Evolutionary conservation across 2,888 invertebrate species (phyloP).

Genomic region (Malthinus flaveolus): DNA sequence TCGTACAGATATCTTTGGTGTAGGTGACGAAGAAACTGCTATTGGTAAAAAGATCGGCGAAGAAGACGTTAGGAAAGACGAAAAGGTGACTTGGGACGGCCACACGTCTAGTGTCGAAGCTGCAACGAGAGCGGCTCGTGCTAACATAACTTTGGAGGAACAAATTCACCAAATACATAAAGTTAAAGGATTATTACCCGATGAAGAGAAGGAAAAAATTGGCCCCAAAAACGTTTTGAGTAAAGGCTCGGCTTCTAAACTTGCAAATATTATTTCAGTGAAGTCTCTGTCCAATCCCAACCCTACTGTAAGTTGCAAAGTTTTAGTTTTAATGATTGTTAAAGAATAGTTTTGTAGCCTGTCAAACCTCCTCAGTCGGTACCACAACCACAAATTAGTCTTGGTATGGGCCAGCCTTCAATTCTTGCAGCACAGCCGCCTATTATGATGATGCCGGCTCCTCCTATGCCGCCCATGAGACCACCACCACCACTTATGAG

Average conservation of each 20-base stretch:
- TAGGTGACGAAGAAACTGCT: conserved; percentile 97
- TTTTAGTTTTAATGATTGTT: conserved; percentile 11
- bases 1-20: conserved; percentile 99
- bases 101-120: conserved; percentile 97
- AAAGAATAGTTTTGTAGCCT: conserved; percentile 31
- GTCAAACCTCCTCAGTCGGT: conserved; percentile 52
- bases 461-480: conserved; percentile 61
- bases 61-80: conserved; percentile 79
- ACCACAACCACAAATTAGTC: conserved; percentile 43
- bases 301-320: conserved; percentile 19
- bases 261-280: conserved; percentile 52
- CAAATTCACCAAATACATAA: conserved; percentile 98
- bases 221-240: conserved; percentile 80
- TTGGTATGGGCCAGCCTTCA: conserved; percentile 54
- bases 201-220: conserved; percentile 96
- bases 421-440: conserved; percentile 57
- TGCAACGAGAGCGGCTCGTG: conserved; percentile 89
- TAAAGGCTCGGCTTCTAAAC: conserved; percentile 47
- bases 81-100: conserved; percentile 97
- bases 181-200: conserved; percentile 88
- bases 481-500: conserved; percentile 65
- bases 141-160: conserved; percentile 94
- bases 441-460: conserved; percentile 67
- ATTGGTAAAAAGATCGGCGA: conserved; percentile 98
- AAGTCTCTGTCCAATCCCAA: conserved; percentile 49